Evolutionary conservation across 2,797 vertebrate species (phyloP).

Genomic region (Pangasius sanitwongsei): DNA sequence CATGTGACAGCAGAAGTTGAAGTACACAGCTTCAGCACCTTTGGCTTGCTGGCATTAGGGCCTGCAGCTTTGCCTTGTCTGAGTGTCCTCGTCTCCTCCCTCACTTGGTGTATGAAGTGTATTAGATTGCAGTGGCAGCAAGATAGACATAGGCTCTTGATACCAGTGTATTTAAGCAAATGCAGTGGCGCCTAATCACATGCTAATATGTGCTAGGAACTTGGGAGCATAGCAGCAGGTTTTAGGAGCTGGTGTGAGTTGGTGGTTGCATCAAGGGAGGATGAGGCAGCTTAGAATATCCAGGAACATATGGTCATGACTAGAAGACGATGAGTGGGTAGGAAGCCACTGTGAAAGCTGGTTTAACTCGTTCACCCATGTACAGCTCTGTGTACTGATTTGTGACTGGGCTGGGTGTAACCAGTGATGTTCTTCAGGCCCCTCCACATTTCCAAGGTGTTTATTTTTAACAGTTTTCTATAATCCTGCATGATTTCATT

Average conservation of each 20-base stretch:
- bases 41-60: neutral
- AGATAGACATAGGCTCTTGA: neutral
- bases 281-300: neutral
- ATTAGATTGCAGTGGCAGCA: neutral
- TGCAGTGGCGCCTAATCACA: neutral
- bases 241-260: neutral
- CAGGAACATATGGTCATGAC: neutral
- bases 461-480: constrained; percentile 14
- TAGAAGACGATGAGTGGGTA: neutral
- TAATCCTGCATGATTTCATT: constrained; percentile 10
- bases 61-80: neutral
- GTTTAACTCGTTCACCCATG: neutral
- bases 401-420: neutral
- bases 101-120: neutral
- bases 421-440: neutral
- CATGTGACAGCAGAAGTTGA: neutral
- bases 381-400: neutral
- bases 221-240: neutral
- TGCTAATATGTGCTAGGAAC: neutral
- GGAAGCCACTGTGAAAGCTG: constrained; percentile 1
- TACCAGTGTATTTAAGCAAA: neutral
- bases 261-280: neutral
- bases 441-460: neutral
- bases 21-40: neutral
- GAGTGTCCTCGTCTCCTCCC: neutral